Evolutionary conservation across 92 coral and sea anemone genomes (phyloP), one percentile per base, ranked within the genome.

Genomic region (Paragorgia papillata): DNA sequence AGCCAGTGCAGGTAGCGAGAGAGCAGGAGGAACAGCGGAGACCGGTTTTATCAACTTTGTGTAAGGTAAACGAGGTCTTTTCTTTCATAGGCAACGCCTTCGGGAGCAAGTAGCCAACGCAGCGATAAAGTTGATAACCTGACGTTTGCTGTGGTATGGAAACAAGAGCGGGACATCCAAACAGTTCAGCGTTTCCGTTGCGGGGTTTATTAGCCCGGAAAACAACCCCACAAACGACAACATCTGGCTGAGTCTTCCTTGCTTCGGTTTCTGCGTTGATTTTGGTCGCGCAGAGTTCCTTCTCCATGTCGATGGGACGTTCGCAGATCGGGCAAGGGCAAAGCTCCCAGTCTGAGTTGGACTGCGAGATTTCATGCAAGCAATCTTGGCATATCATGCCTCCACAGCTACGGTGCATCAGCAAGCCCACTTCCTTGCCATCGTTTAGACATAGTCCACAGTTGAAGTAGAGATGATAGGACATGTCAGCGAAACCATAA

Each of bases 301-400:
- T 71, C 50, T 51, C 64, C 17, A 71, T 19, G 19, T 71, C 49
- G 64, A 71, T 71, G 6, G 78, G 64, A 18, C 60, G 78, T n/a
- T 71, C 78, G 25, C 78, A 71, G 15, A 71, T 55, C 8, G 78
- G 78, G 15, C 78, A 71, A 27, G 78, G 62, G n/a, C 63, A 71
- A 0, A 55, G 64, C 21, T 71, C 64, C 78, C 78, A 53, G 7
- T 54, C 78, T 19, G 28, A 18, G 43, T 55, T 50, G 28, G 78
- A 26, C n/a, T 71, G 62, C 13, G 64, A 29, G 78, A 71, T 71
- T 33, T 50, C 65, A 35, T 71, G 51, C 25, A 71, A 37, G 51
- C 78, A 71, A 71, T 71, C 78, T 17, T 51, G 31, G 30, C 78
- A 71, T 10, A 71, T 43, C 78, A 71, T 71, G 12, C 78, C 78